phyloP scores from a whole-genome alignment of 2,797 vertebrate species.

The Ctenochaetus hawaiiensis region DNA sequence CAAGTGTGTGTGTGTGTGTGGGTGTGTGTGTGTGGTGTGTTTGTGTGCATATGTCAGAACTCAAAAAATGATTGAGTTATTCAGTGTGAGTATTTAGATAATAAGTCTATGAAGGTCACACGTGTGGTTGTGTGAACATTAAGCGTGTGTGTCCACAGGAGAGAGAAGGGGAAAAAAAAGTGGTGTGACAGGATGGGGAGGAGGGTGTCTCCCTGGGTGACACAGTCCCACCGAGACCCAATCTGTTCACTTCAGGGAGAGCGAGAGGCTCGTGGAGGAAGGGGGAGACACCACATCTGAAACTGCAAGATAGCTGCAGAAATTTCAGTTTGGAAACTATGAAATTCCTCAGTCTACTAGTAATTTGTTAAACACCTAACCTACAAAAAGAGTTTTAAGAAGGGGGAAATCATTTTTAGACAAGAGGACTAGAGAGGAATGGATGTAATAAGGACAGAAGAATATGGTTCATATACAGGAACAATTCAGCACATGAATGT shows the following conservation, averaged over 20 bases:
- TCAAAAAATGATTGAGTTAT: constrained; percentile 25
- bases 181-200: constrained; percentile 78
- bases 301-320: constrained; percentile 38
- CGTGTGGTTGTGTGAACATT: constrained; percentile 42
- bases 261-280: constrained; percentile 36
- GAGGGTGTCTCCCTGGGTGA: constrained; percentile 86
- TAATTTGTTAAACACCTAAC: neutral
- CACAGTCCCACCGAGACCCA: constrained; percentile 88
- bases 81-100: constrained; percentile 32
- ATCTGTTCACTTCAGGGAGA: constrained; percentile 87
- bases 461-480: neutral
- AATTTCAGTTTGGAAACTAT: constrained; percentile 7
- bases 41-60: neutral
- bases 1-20: neutral
- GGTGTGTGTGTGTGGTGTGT: constrained; percentile 22
- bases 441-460: neutral
- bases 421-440: neutral
- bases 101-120: constrained; percentile 71
- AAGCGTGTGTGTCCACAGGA: constrained; percentile 49
- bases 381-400: neutral
- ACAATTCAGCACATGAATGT: constrained; percentile 35
- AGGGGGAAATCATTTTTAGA: neutral
- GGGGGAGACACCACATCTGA: constrained; percentile 48
- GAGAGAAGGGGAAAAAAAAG: constrained; percentile 44
- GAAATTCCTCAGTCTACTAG: neutral